Conservation (phyloP, 2,888 invertebrate species). For the Petrolisthes cinctipes region DNA sequence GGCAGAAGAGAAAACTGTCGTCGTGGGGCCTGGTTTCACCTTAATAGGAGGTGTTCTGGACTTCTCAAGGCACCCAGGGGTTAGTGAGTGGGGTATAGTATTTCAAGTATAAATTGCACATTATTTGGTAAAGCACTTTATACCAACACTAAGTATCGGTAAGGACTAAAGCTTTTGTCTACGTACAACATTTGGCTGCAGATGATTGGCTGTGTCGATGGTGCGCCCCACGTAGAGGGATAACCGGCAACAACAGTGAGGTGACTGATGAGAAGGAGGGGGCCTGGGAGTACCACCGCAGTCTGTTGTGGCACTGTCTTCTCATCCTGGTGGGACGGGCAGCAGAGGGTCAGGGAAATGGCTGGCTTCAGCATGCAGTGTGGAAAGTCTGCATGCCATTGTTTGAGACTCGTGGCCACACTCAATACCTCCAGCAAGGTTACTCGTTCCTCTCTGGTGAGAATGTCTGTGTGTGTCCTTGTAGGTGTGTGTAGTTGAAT, state of each 20-base stretch:
- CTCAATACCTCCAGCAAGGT: conserved; percentile 39
- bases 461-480: neutral
- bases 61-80: conserved; percentile 46
- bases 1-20: conserved; percentile 48
- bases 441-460: conserved; percentile 51
- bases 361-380: conserved; percentile 49
- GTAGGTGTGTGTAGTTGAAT: too few relatives aligned
- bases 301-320: conserved; percentile 49
- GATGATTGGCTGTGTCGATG: conserved; percentile 48
- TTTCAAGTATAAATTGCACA: too few relatives aligned
- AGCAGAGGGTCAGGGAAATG: conserved; percentile 43
- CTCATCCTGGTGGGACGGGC: conserved; percentile 40
- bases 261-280: neutral
- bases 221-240: neutral
- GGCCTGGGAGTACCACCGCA: conserved; percentile 46
- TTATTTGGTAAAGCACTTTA: too few relatives aligned
- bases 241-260: neutral
- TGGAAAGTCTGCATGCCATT: conserved; percentile 54
- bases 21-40: conserved; percentile 47
- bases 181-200: neutral
- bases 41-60: conserved; percentile 50
- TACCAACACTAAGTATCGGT: neutral
- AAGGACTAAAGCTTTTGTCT: neutral
- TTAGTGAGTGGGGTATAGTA: neutral
- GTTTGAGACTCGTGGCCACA: conserved; percentile 42